A percentile compares a stretch with the other conserved stretches of the same genome.
Evolutionary conservation across 37 sponge, comb jelly and placozoan species (phyloP).

Genomic region (Crambe crambe): DNA sequence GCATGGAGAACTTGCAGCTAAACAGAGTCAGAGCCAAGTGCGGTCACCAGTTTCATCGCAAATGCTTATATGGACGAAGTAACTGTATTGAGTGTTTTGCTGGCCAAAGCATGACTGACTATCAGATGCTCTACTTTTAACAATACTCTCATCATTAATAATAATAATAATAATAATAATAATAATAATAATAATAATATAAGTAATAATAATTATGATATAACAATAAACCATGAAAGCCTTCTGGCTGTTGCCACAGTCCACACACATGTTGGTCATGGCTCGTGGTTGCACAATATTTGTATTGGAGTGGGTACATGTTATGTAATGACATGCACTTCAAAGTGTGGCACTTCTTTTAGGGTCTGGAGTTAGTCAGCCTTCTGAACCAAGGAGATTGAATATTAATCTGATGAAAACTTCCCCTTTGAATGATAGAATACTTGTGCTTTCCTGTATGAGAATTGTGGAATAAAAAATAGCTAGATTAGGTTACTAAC

Average conservation of each 20-base stretch:
- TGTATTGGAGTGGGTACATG: too few species aligned
- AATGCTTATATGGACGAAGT: not conserved
- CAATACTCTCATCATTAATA: not conserved
- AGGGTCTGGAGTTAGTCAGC: too few species aligned
- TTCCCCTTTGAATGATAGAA: not conserved
- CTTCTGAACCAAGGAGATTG: not conserved
- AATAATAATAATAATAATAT: too few species aligned
- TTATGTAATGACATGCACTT: too few species aligned
- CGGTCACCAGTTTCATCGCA: constrained; percentile 3
- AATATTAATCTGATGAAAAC: not conserved
- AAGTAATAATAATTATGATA: too few species aligned
- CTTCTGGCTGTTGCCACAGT: not conserved
- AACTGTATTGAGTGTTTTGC: not conserved
- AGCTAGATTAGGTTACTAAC: too few species aligned
- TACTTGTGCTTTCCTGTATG: not conserved
- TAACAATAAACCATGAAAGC: too few species aligned
- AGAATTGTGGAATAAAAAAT: not conserved
- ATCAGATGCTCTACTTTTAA: not conserved
- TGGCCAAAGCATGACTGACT: not conserved
- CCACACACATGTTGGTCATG: too few species aligned
- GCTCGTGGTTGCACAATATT: too few species aligned
- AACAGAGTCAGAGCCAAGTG: not conserved
- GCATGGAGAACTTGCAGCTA: not conserved
- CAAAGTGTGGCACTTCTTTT: too few species aligned
- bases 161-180: too few species aligned